A percentile compares a stretch with the other conserved stretches of the same genome.
phyloP scores from a whole-genome alignment of 2,888 invertebrate genomes.

The Agrochola litura region DNA sequence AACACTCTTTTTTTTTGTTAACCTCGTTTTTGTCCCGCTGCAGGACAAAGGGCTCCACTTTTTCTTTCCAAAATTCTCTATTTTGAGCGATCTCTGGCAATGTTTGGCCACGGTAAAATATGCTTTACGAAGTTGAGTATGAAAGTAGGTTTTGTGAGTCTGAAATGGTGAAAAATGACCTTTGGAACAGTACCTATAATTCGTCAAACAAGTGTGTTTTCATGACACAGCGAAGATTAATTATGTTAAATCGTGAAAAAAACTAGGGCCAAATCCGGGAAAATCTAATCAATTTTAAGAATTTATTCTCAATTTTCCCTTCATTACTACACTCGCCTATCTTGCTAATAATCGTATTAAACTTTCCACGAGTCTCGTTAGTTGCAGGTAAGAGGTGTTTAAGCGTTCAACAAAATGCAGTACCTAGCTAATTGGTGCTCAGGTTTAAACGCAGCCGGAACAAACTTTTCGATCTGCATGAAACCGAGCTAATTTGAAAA shows the following conservation, averaged over 20 bases:
- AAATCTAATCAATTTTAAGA: neutral
- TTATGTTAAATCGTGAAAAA: neutral
- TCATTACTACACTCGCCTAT: neutral
- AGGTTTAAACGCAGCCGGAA: neutral
- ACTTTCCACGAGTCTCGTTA: conserved; percentile 9
- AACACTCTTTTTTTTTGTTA: too few relatives aligned
- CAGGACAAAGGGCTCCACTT: too few relatives aligned
- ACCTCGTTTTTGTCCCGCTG: too few relatives aligned
- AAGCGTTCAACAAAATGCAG: neutral
- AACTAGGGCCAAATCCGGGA: neutral
- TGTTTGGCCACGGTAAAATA: neutral
- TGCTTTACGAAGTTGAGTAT: neutral
- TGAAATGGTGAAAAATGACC: neutral
- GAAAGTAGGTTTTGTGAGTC: neutral
- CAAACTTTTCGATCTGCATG: neutral
- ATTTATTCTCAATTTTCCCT: neutral
- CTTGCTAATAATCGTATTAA: conserved; percentile 4
- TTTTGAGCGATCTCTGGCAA: neutral
- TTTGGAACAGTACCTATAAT: neutral
- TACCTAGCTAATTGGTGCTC: neutral
- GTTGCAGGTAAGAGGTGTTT: neutral
- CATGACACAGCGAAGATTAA: neutral
- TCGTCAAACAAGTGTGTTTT: neutral
- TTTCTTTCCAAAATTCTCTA: neutral
- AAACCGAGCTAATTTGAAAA: too few relatives aligned